Percentiles rank a stretch among this genome's conserved stretches.
Evolutionary conservation across 37 sponge, comb jelly and placozoan species (phyloP).

Genomic region (Tethya wilhelma): DNA sequence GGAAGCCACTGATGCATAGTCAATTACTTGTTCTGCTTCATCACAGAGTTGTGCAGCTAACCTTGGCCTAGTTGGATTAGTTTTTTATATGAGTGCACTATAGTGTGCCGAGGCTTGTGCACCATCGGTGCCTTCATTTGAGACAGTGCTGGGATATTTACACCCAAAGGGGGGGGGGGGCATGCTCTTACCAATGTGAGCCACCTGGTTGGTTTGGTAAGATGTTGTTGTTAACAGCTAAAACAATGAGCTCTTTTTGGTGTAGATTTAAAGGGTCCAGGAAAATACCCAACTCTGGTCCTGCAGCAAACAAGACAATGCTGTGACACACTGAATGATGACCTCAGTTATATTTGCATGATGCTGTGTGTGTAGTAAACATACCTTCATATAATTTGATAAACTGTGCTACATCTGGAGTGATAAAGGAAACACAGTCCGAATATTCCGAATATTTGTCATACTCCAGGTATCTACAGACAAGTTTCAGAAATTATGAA

Average conservation of each 20-base stretch:
- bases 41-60: too few species aligned
- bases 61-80: too few species aligned
- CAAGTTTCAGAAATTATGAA: background rate
- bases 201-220: constrained; percentile 54
- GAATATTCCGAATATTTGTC: constrained; percentile 18
- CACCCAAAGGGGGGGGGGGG: too few species aligned
- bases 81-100: too few species aligned
- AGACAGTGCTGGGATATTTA: background rate
- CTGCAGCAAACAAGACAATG: constrained; percentile 26
- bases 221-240: constrained; percentile 67
- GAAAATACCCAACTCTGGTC: constrained; percentile 45
- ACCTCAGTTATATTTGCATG: background rate
- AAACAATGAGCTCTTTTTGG: constrained; percentile 62
- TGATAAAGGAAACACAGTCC: constrained; percentile 47
- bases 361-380: background rate
- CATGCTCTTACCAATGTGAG: constrained; percentile 71
- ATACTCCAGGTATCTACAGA: constrained; percentile 63
- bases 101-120: too few species aligned
- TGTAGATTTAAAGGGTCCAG: constrained; percentile 55
- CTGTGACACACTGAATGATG: background rate
- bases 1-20: too few species aligned
- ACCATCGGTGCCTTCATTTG: too few species aligned
- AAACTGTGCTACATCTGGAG: constrained; percentile 79
- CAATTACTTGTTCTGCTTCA: too few species aligned
- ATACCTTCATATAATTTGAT: constrained; percentile 73